Evolutionary conservation across 2,797 vertebrate species (phyloP).

Genomic region (Acanthurus lineatus): DNA sequence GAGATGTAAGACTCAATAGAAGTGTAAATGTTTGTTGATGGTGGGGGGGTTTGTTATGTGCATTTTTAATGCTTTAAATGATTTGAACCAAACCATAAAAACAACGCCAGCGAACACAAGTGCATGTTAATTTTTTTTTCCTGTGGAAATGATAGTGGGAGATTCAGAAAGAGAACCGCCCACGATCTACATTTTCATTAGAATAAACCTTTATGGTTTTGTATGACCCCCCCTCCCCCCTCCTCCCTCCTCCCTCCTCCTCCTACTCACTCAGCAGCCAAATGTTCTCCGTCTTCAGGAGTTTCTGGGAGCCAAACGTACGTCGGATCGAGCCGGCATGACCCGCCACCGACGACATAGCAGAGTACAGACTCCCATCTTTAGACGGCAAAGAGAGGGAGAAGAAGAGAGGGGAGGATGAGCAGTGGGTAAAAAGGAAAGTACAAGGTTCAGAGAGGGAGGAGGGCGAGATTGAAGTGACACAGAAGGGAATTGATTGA

Average conservation of each 20-base stretch:
- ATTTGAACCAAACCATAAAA: constrained; percentile 10
- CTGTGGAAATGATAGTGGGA: constrained; percentile 35
- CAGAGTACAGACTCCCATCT: constrained; percentile 89
- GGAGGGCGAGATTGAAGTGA: constrained; percentile 21
- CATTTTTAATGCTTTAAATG: constrained; percentile 10
- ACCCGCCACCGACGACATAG: constrained; percentile 83
- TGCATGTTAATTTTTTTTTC: constrained; percentile 42
- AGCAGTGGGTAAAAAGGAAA: constrained; percentile 16
- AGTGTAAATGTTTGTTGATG: constrained; percentile 4
- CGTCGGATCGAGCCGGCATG: constrained; percentile 84
- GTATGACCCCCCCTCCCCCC: constrained; percentile 29
- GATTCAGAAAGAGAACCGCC: constrained; percentile 56
- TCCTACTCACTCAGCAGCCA: constrained; percentile 89
- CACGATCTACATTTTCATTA: constrained; percentile 64
- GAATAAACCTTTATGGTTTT: constrained; percentile 33
- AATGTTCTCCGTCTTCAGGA: constrained; percentile 87
- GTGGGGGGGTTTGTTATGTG: constrained; percentile 23
- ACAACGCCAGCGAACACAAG: constrained; percentile 28
- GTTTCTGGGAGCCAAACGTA: constrained; percentile 85
- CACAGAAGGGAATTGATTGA: constrained; percentile 33
- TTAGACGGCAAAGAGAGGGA: constrained; percentile 53
- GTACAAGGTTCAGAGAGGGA: constrained; percentile 35
- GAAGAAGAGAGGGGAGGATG: constrained; percentile 14
- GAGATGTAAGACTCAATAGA: neutral
- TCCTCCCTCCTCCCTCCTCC: constrained; percentile 1